These are phyloP conservation scores for Mythimna pallens DNA, from an alignment of 2,888 invertebrate species.

Conservation along the genomic window DNA sequence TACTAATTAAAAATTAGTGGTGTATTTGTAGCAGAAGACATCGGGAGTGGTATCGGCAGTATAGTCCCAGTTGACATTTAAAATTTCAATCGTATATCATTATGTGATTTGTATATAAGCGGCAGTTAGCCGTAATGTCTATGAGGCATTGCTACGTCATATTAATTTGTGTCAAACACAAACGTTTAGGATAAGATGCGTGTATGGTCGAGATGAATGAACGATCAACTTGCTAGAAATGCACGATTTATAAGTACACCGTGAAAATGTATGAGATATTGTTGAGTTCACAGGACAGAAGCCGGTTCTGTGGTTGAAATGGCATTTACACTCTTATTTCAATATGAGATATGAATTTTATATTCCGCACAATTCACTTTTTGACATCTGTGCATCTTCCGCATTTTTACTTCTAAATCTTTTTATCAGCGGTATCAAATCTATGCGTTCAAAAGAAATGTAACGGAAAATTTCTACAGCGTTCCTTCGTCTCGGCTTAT, in stretches of 20 bases:
- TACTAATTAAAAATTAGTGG: neutral
- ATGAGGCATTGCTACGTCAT: constrained; percentile 69
- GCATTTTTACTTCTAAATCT: constrained; percentile 20
- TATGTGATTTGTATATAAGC: constrained; percentile 57
- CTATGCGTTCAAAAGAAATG: neutral
- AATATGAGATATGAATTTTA: constrained; percentile 10
- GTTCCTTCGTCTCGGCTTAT: constrained; percentile 63
- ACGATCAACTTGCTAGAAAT: constrained; percentile 31
- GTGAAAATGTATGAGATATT: constrained; percentile 26
- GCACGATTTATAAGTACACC: constrained; percentile 50
- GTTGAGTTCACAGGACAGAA: constrained; percentile 24
- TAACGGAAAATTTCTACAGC: constrained; percentile 22
- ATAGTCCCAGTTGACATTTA: constrained; percentile 20
- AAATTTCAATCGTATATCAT: constrained; percentile 50
- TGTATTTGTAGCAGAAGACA: neutral
- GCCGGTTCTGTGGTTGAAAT: constrained; percentile 29
- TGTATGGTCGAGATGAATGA: constrained; percentile 53
- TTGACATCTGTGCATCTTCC: constrained; percentile 16
- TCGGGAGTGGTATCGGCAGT: neutral
- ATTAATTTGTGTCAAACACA: constrained; percentile 76
- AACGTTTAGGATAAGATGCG: constrained; percentile 56
- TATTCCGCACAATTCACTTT: constrained; percentile 31
- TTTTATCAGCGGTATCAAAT: constrained; percentile 5
- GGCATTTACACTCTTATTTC: constrained; percentile 40
- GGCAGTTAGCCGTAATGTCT: constrained; percentile 62